Evolutionary conservation across 2,113 vertebrate genomes (phyloP).

Genomic region (Dolichallabes microphthalmus): DNA sequence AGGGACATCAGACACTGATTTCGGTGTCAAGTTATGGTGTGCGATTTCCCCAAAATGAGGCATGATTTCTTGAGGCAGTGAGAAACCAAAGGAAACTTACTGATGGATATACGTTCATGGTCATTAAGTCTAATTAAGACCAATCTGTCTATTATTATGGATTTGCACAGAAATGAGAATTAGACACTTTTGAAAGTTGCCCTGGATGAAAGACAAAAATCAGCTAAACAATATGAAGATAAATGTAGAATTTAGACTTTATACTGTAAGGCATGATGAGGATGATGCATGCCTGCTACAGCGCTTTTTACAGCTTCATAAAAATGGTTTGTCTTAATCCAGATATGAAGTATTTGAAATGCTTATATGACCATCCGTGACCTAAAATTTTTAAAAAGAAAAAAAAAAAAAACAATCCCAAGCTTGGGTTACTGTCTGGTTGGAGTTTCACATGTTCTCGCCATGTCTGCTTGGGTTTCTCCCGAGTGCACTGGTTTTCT

Average conservation of each 20-base stretch:
- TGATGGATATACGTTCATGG: too few species aligned
- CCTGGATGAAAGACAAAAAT: background rate
- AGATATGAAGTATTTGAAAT: too few species aligned
- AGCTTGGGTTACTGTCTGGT: too few species aligned
- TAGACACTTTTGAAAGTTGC: background rate
- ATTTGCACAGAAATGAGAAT: background rate
- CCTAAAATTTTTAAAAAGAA: too few species aligned
- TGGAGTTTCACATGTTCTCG: background rate
- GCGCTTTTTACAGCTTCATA: too few species aligned
- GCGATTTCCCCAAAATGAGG: background rate
- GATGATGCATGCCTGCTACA: background rate
- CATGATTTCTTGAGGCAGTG: background rate
- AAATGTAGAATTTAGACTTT: background rate
- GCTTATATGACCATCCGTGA: too few species aligned
- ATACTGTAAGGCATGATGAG: background rate
- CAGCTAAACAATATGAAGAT: background rate
- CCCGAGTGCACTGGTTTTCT: background rate
- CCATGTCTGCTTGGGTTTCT: slow-evolving; percentile 5
- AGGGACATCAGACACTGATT: slow-evolving; percentile 36
- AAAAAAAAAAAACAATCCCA: too few species aligned
- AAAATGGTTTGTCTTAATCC: background rate
- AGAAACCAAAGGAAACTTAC: background rate
- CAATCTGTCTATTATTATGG: background rate
- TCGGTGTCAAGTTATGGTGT: slow-evolving; percentile 11
- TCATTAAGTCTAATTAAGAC: background rate